Evolutionary conservation across 2,888 invertebrate genomes (phyloP), one percentile per base, ranked within the genome.

Genomic region (Cantharis flavilabris): DNA sequence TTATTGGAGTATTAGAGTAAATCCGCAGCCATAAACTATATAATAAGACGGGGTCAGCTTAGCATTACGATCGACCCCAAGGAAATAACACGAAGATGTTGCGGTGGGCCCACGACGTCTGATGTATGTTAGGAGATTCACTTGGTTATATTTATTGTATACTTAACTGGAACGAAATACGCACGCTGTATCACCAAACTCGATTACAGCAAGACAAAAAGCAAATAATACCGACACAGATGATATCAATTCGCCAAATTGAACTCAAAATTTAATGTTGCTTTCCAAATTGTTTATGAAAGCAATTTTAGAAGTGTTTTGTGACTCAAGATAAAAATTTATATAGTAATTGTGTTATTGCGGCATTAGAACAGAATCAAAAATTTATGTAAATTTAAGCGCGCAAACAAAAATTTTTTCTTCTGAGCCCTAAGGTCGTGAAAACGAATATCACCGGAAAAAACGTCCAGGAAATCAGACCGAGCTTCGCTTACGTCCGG

Each of bases 61-160:
- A 76, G 76, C 75, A 81, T 86, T 85, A 86, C 85, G 84, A 84
- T 83, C 84, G 80, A 86, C 86, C 86, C 86, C 84, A 84, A 87
- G 86, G 86, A 87, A 87, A 87, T 87, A 86, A 86, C 85, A 84
- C 83, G 84, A 84, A 85, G 86, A 86, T 85, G 84, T 83, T 83
- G 84, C 83, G 83, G 85, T 82, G 81, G 77, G 80, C 82, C 83
- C 84, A 84, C 83, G 86, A 86, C 86, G 84, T 83, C 85, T 86
- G 86, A 86, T 86, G 85, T 86, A 86, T 86, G 86, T 86, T 85
- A 83, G 85, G 86, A 84, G 85, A 82, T 84, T 84, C 84, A 86
- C 87, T 87, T 85, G 85, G 85, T 83, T 86, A 88, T 88, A 88
- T 88, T 88, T 88, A 88, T 88, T 87, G 86, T 87, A 86, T 88